These are phyloP conservation scores for Synanthedon myopaeformis DNA, from an alignment of 2,888 invertebrate species.

Conservation along the genomic window DNA sequence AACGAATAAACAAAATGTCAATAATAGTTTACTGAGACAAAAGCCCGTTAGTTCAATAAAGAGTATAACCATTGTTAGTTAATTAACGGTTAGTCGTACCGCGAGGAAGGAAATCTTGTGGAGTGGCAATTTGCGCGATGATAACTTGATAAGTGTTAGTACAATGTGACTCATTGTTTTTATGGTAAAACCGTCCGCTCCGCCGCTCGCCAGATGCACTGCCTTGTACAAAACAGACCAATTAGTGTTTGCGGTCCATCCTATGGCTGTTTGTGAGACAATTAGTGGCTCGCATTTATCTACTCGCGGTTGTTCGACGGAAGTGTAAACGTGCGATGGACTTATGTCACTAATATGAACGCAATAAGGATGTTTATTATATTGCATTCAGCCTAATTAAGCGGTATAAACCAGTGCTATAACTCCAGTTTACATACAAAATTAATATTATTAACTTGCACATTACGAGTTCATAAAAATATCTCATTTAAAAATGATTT, in stretches of 20 bases:
- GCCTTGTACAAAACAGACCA: neutral
- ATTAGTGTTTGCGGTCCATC: constrained; percentile 14
- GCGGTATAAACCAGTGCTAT: no score
- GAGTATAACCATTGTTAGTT: neutral
- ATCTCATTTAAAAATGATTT: no score
- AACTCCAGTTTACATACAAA: no score
- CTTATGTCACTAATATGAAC: no score
- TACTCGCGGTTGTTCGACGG: neutral
- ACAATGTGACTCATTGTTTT: constrained; percentile 9
- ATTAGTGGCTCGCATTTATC: constrained; percentile 12
- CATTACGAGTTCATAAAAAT: no score
- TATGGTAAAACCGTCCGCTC: constrained; percentile 2
- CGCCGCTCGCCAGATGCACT: constrained; percentile 6
- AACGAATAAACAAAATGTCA: no score
- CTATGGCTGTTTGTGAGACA: constrained; percentile 15
- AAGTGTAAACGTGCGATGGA: neutral
- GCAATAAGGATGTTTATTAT: neutral
- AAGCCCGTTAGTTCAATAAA: neutral
- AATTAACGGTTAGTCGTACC: constrained; percentile 1
- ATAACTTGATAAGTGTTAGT: constrained; percentile 1
- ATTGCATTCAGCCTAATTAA: no score
- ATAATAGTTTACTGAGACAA: no score
- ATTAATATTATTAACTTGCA: no score
- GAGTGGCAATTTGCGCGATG: constrained; percentile 1
- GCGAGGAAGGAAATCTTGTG: constrained; percentile 27